phyloP scores from a whole-genome alignment of 2,797 vertebrate genomes.

The Cichlasoma orientale region DNA sequence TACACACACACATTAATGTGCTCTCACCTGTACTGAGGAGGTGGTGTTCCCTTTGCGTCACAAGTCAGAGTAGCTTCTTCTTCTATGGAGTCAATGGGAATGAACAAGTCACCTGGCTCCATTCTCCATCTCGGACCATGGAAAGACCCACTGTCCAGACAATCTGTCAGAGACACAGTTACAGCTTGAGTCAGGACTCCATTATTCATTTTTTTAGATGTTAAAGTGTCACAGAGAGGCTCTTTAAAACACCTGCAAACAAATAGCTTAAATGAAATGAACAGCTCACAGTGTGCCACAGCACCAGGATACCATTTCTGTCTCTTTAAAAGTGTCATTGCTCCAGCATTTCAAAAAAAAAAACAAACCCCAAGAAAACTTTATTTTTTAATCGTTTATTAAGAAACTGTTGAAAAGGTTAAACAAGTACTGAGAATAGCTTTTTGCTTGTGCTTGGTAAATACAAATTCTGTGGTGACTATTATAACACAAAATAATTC shows the following conservation, averaged over 20 bases:
- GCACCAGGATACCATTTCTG: neutral
- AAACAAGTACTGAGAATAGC: neutral
- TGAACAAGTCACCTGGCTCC: slow-evolving; percentile 83
- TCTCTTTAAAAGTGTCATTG: neutral
- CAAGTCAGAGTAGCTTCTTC: slow-evolving; percentile 83
- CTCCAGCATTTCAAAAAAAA: neutral
- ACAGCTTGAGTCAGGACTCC: neutral
- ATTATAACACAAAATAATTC: neutral
- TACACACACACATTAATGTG: neutral
- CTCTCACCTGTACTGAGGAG: slow-evolving; percentile 81
- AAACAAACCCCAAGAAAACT: neutral
- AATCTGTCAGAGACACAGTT: slow-evolving; percentile 65
- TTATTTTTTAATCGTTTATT: neutral
- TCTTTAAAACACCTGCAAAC: neutral
- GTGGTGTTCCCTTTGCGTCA: slow-evolving; percentile 79
- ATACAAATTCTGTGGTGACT: neutral
- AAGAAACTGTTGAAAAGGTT: neutral
- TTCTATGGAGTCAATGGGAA: slow-evolving; percentile 80
- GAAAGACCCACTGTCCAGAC: slow-evolving; percentile 78
- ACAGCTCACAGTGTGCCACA: neutral
- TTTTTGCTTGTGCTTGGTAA: neutral
- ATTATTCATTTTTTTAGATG: neutral
- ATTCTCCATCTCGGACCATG: slow-evolving; percentile 83
- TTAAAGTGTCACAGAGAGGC: neutral
- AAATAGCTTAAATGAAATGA: neutral